Percentiles rank a stretch among this genome's conserved stretches.
These are phyloP conservation scores for Diachasmimorpha longicaudata DNA, from an alignment of 1,140 invertebrate species.

Conservation along the genomic window DNA sequence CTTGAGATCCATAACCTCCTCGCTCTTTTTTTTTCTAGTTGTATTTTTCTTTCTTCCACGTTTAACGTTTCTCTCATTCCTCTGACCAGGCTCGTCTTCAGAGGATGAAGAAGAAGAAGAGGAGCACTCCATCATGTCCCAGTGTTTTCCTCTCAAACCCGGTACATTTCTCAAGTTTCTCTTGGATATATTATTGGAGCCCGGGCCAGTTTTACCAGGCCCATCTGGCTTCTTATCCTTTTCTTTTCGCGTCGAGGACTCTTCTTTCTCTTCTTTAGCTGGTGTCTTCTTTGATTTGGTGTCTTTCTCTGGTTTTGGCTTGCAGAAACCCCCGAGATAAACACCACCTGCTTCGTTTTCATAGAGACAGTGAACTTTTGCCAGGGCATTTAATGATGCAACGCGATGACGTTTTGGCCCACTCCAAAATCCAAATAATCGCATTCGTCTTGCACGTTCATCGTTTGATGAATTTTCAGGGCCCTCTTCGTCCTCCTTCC, in stretches of 20 bases:
- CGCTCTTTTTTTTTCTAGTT: constrained; percentile 62
- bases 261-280: constrained; percentile 34
- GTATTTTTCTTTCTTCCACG: constrained; percentile 47
- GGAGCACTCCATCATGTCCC: constrained; percentile 74
- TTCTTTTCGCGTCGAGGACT: constrained; percentile 38
- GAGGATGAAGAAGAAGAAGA: constrained; percentile 63
- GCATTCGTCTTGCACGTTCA: constrained; percentile 59
- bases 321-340: constrained; percentile 66
- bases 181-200: constrained; percentile 42
- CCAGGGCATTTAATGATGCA: constrained; percentile 86
- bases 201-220: too few species aligned
- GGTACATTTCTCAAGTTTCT: constrained; percentile 74
- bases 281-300: constrained; percentile 23
- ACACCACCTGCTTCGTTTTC: constrained; percentile 84
- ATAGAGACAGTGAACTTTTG: constrained; percentile 91
- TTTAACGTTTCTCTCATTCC: constrained; percentile 59
- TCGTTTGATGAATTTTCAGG: constrained; percentile 44
- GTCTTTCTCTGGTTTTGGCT: constrained; percentile 57
- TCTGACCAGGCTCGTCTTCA: constrained; percentile 59
- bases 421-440: constrained; percentile 67
- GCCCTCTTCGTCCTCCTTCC: constrained; percentile 44
- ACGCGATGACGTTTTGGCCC: constrained; percentile 82
- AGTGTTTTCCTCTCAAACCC: constrained; percentile 81
- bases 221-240: constrained; percentile 43
- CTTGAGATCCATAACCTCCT: constrained; percentile 82